These are phyloP conservation scores for Yasuhikotakia modesta DNA, from an alignment of 2,797 vertebrate species.

Conservation along the genomic window DNA sequence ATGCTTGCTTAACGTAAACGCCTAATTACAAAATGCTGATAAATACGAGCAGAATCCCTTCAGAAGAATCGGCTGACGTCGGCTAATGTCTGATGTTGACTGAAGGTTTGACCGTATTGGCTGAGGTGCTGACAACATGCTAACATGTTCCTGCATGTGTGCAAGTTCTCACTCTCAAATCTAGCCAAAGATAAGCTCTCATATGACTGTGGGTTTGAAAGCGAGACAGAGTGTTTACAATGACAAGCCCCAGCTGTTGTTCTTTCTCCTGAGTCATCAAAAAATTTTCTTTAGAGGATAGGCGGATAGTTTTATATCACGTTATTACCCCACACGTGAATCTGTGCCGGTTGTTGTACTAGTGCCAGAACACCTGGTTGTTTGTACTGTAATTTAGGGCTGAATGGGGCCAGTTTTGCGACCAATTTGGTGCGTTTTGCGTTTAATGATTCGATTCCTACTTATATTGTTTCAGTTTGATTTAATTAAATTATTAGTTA, in stretches of 20 bases:
- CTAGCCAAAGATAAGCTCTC: slow-evolving; percentile 62
- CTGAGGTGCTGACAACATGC: slow-evolving; percentile 60
- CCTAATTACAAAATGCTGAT: slow-evolving; percentile 3
- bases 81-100: background rate
- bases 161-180: slow-evolving; percentile 43
- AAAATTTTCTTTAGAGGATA: slow-evolving; percentile 31
- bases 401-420: too few species aligned
- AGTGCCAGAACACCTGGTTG: background rate
- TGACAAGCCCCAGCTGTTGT: slow-evolving; percentile 56
- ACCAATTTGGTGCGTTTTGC: too few species aligned
- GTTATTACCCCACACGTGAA: background rate
- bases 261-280: slow-evolving; percentile 21
- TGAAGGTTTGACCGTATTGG: slow-evolving; percentile 5
- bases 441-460: too few species aligned
- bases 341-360: background rate
- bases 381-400: too few species aligned
- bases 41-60: background rate
- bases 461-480: too few species aligned
- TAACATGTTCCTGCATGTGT: slow-evolving; percentile 65
- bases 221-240: slow-evolving; percentile 19
- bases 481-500: too few species aligned
- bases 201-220: slow-evolving; percentile 55
- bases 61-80: background rate
- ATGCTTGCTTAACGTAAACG: slow-evolving; percentile 14
- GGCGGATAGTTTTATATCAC: background rate